A percentile compares a stretch with the other conserved stretches of the same genome.
Evolutionary conservation across 2,113 vertebrate genomes (phyloP).

Genomic region (Solenodon paradoxus): DNA sequence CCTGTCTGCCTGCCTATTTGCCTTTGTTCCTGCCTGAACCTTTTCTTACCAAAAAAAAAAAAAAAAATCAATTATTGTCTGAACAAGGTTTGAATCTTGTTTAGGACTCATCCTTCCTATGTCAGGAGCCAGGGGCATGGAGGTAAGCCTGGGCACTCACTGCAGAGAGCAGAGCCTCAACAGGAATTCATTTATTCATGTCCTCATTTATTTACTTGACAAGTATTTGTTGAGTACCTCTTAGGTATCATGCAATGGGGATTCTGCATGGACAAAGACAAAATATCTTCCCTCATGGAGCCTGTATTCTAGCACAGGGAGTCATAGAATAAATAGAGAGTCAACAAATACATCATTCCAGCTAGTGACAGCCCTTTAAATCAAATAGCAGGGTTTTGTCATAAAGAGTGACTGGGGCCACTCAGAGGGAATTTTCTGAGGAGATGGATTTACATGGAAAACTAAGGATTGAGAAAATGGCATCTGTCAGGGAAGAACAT

Average conservation of each 20-base stretch:
- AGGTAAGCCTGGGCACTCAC: neutral
- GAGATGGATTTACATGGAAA: neutral
- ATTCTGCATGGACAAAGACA: neutral
- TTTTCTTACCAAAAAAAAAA: no score
- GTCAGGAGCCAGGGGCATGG: neutral
- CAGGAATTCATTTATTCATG: neutral
- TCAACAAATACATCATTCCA: neutral
- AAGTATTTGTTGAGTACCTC: neutral
- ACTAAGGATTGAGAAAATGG: neutral
- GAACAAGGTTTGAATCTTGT: neutral
- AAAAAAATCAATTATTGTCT: neutral
- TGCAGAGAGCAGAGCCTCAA: neutral
- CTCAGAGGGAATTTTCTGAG: neutral
- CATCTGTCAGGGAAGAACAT: neutral
- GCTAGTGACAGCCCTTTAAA: neutral
- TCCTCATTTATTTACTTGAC: neutral
- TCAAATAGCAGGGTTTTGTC: neutral
- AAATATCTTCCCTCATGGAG: neutral
- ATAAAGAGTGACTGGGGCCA: no score
- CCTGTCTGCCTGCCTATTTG: no score
- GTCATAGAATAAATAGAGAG: neutral
- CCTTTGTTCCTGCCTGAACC: no score
- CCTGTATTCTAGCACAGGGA: neutral
- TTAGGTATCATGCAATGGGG: neutral
- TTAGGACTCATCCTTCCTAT: neutral